phyloP scores from a whole-genome alignment of 2,113 vertebrate genomes.

The Mandrillus leucophaeus region DNA sequence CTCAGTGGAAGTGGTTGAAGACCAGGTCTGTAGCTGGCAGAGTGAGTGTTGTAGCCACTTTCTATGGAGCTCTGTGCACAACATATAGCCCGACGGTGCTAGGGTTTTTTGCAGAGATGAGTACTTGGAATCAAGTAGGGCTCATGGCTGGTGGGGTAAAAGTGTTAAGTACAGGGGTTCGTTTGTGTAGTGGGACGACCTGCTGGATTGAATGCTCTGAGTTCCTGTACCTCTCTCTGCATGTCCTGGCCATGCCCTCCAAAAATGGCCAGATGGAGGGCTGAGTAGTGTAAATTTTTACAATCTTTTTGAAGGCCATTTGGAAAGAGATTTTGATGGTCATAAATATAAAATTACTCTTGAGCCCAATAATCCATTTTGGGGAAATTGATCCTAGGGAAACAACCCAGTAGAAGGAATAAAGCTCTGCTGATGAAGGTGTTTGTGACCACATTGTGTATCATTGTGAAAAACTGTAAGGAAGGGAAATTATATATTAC shows the following conservation, averaged over 20 bases:
- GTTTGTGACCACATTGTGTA: not conserved
- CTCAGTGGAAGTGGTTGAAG: not conserved
- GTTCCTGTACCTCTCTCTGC: not conserved
- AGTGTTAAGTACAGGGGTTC: not conserved
- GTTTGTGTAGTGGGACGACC: not conserved
- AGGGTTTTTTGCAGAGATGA: not conserved
- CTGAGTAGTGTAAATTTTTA: slow-evolving; percentile 31
- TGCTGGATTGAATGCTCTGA: not conserved
- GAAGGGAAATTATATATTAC: slow-evolving; percentile 3
- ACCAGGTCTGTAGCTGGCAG: not conserved
- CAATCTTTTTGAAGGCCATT: slow-evolving; percentile 50
- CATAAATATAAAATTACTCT: slow-evolving; percentile 43
- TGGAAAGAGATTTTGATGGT: slow-evolving; percentile 58
- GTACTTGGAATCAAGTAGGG: not conserved
- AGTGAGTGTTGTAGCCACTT: too few relatives aligned
- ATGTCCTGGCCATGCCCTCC: not conserved
- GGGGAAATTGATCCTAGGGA: slow-evolving; percentile 22
- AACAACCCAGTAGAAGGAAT: not conserved
- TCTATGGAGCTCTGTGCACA: not conserved
- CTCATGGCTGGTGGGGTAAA: not conserved
- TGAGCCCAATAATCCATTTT: slow-evolving; percentile 49
- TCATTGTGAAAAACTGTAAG: slow-evolving; percentile 6
- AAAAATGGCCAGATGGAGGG: slow-evolving; percentile 2
- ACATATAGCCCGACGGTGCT: fast-evolving
- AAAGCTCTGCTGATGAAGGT: not conserved